Evolutionary conservation across 23 tunicate species (phyloP), one percentile per base, ranked within the genome.

Genomic region (Trididemnum miniatum): DNA sequence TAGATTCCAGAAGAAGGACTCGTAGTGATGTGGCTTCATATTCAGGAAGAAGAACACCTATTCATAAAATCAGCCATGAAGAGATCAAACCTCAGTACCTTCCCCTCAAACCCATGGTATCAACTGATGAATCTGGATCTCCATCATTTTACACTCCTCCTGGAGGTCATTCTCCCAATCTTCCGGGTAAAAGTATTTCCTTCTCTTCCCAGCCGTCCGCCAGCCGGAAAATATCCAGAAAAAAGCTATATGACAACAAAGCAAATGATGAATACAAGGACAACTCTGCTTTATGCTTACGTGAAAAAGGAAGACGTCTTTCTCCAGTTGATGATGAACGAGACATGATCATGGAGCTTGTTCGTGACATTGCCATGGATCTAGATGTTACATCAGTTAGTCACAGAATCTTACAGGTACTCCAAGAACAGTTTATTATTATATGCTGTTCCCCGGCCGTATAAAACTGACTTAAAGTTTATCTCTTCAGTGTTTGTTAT

Each of bases 311-410:
- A 20, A 60, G 44, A 23, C 63, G 29, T 20, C 59, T 71, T 26
- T 20, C 57, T 2, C 65, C 87, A 2, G 89, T 88, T 39, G 78
- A 83, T 2, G 98, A 93, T 74, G 98, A 93, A 63, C 93, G 98
- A 2, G 98, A 93, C 69, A 93, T 93, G 98, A 93, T 93, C 34
- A 93, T 93, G 98, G 98, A 93, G 32, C 80, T 93, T 32, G 97
- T 92, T 4, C 78, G 84, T 35, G 98, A 93, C 79, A 93, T 93
- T 22, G 90, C 98, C 1, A 93, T 81, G 89, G 98, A 93, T 37
- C 64, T 93, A n/a, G 98, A 93, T 71, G 86, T 93, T 4, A 82
- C 89, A 35, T 85, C 98, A 38, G 98, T 93, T 80, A 93, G 91
- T 72, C 98, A 93, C 76, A 50, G 98, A 35, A 93, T 93, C 30